Evolutionary conservation across 2,113 vertebrate species (phyloP).

Genomic region (Lampris megalopsis): DNA sequence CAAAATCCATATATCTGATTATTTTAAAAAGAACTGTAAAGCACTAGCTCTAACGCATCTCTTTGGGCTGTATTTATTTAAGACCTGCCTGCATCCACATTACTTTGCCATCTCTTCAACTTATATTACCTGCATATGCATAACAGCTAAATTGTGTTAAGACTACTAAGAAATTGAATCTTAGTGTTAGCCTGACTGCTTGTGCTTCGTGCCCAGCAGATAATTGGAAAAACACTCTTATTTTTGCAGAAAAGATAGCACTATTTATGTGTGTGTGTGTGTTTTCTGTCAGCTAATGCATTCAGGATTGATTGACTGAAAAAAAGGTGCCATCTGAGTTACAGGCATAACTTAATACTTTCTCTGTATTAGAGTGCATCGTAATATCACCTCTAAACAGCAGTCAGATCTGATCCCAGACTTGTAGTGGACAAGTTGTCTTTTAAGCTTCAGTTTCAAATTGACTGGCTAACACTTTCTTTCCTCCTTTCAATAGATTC

Average conservation of each 20-base stretch:
- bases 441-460: not conserved
- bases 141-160: no score
- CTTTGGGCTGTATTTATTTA: no score
- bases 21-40: no score
- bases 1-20: no score
- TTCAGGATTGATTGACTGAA: not conserved
- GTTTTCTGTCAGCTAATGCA: not conserved
- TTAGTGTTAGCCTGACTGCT: not conserved
- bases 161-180: no score
- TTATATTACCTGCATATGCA: no score
- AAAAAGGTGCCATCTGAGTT: not conserved
- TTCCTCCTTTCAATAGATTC: constrained; percentile 23
- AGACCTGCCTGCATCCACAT: no score
- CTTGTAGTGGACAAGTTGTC: not conserved
- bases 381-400: not conserved
- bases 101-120: no score
- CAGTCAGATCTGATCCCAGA: not conserved
- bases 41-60: no score
- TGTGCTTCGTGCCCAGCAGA: no score
- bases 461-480: not conserved
- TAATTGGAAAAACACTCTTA: no score
- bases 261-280: not conserved
- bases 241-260: no score
- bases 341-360: not conserved
- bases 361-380: not conserved